Conservation (phyloP, 2,888 invertebrate species). For the Crematogaster levior region DNA sequence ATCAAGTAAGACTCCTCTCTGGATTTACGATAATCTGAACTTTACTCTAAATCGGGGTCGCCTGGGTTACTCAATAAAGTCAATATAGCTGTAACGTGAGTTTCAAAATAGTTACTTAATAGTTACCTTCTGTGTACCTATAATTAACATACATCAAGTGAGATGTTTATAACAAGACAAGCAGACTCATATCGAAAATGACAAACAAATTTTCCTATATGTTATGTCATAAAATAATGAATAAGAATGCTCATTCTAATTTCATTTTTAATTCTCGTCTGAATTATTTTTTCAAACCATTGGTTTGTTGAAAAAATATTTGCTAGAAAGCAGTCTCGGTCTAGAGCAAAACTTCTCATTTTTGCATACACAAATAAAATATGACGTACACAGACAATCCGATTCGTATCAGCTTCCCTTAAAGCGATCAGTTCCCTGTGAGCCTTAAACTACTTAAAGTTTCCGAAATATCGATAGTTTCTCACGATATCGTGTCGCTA, state of each 20-base stretch:
- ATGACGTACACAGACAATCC: not conserved
- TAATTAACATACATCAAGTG: conserved; percentile 18
- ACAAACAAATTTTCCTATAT: not conserved
- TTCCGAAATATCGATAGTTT: conserved; percentile 49
- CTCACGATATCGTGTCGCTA: conserved; percentile 29
- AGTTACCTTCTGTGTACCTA: not conserved
- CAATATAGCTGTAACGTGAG: conserved; percentile 14
- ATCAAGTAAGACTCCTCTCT: not conserved
- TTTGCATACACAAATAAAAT: not conserved
- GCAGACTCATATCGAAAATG: not conserved
- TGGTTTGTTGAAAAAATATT: not conserved
- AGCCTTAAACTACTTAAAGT: conserved; percentile 41
- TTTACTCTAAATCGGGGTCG: conserved; percentile 3
- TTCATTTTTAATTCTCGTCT: not conserved
- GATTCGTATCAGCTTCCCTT: not conserved
- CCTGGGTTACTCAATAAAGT: conserved; percentile 14
- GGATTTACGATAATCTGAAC: not conserved
- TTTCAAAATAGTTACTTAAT: conserved; percentile 34
- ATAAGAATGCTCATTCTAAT: too few relatives aligned
- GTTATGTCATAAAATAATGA: not conserved
- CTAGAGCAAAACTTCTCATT: not conserved
- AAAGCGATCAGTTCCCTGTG: conserved; percentile 10
- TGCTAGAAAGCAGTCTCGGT: not conserved
- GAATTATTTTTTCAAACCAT: not conserved
- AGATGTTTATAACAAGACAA: not conserved